Percentiles rank a stretch among this genome's conserved stretches.
Conservation (phyloP, 2,888 invertebrate species). For the Ochropleura leucogaster region DNA sequence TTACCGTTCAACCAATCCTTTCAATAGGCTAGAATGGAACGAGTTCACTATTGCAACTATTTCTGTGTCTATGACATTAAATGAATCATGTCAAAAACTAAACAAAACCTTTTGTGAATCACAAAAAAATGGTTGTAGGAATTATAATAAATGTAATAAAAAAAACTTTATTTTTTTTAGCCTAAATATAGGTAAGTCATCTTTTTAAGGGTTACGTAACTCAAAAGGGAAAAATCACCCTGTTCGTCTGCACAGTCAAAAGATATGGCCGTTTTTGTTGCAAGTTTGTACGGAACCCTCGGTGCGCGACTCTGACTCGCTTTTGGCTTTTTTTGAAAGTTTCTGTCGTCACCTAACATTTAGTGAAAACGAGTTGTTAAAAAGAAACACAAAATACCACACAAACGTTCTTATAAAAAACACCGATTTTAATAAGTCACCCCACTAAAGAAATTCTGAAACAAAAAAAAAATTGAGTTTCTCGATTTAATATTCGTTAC, state of each 20-base stretch:
- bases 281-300: too few relatives aligned
- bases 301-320: too few relatives aligned
- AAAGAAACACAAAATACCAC: background rate
- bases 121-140: background rate
- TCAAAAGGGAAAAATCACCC: too few relatives aligned
- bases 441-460: conserved; percentile 25
- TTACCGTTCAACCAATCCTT: background rate
- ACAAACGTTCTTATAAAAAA: conserved; percentile 22
- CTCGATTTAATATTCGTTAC: conserved; percentile 64
- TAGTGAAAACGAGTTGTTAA: background rate
- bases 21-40: background rate
- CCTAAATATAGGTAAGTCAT: too few relatives aligned
- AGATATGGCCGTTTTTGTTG: too few relatives aligned
- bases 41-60: background rate
- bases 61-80: background rate
- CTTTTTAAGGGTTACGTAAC: too few relatives aligned
- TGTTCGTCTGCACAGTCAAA: too few relatives aligned
- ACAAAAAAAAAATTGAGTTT: conserved; percentile 36
- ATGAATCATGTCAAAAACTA: background rate
- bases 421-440: conserved; percentile 15
- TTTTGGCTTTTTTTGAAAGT: background rate
- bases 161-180: too few relatives aligned
- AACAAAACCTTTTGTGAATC: background rate
- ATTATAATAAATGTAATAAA: background rate
- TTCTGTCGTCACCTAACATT: background rate